These are phyloP conservation scores for Eilema depressum DNA, from an alignment of 2,888 invertebrate species.

Conservation along the genomic window DNA sequence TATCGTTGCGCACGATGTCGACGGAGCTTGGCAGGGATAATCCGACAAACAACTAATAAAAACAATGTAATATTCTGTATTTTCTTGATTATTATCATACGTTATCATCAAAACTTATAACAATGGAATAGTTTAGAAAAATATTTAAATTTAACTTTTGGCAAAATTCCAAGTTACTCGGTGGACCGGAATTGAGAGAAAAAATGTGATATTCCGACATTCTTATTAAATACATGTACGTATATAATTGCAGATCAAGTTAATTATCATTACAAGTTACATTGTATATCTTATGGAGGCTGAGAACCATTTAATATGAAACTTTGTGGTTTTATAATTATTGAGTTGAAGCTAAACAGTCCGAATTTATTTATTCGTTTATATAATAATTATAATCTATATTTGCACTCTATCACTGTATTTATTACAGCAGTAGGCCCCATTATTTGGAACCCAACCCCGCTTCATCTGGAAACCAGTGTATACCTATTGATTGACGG, in stretches of 20 bases:
- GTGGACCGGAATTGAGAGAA: background rate
- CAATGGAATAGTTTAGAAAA: background rate
- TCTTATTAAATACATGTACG: background rate
- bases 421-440: no score
- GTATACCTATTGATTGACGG: no score
- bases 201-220: constrained; percentile 13
- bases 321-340: background rate
- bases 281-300: background rate
- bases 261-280: background rate
- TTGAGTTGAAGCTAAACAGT: no score
- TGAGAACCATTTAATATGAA: background rate
- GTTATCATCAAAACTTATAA: background rate
- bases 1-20: no score
- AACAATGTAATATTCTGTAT: background rate
- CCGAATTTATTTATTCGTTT: no score
- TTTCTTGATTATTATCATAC: background rate
- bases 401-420: no score
- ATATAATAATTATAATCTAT: no score
- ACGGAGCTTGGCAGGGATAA: no score
- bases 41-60: no score
- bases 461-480: no score
- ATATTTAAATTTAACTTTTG: background rate
- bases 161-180: background rate
- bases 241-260: background rate
- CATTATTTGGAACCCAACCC: no score